Conservation (phyloP, 2,113 vertebrate genomes). For the Atractosteus spatula region DNA sequence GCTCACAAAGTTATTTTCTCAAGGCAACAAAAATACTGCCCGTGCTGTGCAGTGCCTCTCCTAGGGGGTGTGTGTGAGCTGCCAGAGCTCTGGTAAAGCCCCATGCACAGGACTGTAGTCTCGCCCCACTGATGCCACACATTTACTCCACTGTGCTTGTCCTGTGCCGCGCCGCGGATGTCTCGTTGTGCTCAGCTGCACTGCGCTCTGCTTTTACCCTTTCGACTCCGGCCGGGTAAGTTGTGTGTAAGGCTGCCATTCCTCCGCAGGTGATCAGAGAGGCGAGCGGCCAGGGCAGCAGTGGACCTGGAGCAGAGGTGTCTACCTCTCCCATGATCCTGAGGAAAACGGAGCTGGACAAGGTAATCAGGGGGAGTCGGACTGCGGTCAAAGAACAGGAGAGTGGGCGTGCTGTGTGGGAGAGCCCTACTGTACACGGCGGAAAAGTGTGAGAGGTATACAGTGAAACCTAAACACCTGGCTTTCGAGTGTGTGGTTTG, state of each 20-base stretch:
- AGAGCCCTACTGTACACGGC: background rate
- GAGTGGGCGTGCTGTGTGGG: background rate
- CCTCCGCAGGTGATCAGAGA: constrained; percentile 82
- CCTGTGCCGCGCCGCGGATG: background rate
- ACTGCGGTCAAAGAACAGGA: too few relatives aligned
- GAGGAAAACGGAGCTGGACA: constrained; percentile 84
- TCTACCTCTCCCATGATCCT: constrained; percentile 80
- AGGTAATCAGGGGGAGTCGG: constrained; percentile 74
- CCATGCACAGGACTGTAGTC: too few relatives aligned
- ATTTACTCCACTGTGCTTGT: background rate
- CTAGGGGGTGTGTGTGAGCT: background rate
- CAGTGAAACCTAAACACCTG: too few relatives aligned
- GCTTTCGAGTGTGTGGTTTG: too few relatives aligned
- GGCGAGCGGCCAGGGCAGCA: constrained; percentile 62
- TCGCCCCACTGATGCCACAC: too few relatives aligned
- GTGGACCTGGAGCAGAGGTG: constrained; percentile 54
- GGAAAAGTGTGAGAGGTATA: too few relatives aligned
- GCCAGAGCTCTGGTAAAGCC: background rate
- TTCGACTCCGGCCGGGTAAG: too few relatives aligned
- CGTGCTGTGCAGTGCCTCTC: too few relatives aligned
- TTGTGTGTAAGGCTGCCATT: too few relatives aligned
- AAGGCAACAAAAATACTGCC: too few relatives aligned
- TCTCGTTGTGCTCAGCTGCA: background rate
- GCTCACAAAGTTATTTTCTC: too few relatives aligned
- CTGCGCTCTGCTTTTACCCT: too few relatives aligned